Conservation (phyloP, 2,888 invertebrate species). For the Himalopsyche japonica region DNA sequence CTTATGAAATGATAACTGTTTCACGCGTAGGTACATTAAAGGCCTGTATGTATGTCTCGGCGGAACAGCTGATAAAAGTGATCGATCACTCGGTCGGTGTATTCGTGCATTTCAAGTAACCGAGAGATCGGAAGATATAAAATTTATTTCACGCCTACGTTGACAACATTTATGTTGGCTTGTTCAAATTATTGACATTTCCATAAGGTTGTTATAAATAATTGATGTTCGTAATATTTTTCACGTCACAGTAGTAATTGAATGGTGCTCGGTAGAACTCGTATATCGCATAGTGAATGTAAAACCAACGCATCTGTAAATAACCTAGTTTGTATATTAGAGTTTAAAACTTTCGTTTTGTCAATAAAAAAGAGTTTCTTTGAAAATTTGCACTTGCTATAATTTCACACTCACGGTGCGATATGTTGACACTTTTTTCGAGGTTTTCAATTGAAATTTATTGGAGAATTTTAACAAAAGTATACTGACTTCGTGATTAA, state of each 20-base stretch:
- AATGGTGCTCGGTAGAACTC: no score
- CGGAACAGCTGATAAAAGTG: constrained; percentile 17
- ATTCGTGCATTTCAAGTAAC: constrained; percentile 6
- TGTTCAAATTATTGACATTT: not conserved
- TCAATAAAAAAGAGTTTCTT: no score
- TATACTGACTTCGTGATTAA: no score
- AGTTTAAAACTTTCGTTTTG: no score
- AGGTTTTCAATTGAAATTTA: no score
- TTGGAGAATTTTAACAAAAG: no score
- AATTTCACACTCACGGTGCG: no score
- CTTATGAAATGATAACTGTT: constrained; percentile 1
- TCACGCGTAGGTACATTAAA: not conserved
- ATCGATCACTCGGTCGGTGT: constrained; percentile 28
- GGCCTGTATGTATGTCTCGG: constrained; percentile 8
- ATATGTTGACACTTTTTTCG: no score
- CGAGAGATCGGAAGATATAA: not conserved
- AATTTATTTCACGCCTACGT: not conserved
- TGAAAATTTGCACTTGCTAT: no score
- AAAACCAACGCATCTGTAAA: no score
- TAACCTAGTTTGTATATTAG: no score
- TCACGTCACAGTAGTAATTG: not conserved
- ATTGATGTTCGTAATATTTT: not conserved
- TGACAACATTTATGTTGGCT: not conserved
- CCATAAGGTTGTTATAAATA: not conserved
- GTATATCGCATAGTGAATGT: no score